phyloP scores from a whole-genome alignment of 1,140 invertebrate genomes.

The Bombus picipes region DNA sequence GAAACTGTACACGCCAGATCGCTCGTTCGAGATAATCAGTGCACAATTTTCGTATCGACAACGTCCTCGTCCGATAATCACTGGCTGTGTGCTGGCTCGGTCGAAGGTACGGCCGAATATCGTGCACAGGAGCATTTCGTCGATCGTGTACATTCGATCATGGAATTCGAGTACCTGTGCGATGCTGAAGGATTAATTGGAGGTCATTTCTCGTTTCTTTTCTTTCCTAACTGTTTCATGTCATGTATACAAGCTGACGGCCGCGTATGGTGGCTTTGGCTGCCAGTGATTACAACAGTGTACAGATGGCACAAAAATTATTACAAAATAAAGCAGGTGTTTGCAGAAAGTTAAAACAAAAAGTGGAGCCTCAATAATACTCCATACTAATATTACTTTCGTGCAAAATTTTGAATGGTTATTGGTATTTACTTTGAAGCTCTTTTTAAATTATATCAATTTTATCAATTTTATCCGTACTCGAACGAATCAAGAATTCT shows the following conservation, averaged over 20 bases:
- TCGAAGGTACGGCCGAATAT: background rate
- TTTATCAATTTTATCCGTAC: background rate
- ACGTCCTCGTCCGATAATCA: constrained; percentile 20
- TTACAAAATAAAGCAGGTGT: too few species aligned
- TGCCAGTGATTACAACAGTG: too few species aligned
- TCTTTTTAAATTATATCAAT: background rate
- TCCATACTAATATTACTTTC: too few species aligned
- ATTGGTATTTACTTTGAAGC: too few species aligned
- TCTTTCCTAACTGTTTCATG: background rate
- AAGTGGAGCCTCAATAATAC: too few species aligned
- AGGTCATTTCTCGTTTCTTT: background rate
- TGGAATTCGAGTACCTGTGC: too few species aligned
- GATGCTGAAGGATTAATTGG: background rate
- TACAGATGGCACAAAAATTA: too few species aligned
- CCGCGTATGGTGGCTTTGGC: too few species aligned
- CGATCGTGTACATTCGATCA: background rate
- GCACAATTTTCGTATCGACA: constrained; percentile 37
- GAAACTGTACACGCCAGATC: constrained; percentile 17
- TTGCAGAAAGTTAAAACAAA: too few species aligned
- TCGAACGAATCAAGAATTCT: background rate
- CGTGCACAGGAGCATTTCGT: background rate
- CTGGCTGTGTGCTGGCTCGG: background rate
- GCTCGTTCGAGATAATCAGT: constrained; percentile 45
- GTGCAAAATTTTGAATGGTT: too few species aligned
- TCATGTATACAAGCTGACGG: too few species aligned